Conservation (phyloP, 2,888 invertebrate species). For the Eupithecia centaureata region DNA sequence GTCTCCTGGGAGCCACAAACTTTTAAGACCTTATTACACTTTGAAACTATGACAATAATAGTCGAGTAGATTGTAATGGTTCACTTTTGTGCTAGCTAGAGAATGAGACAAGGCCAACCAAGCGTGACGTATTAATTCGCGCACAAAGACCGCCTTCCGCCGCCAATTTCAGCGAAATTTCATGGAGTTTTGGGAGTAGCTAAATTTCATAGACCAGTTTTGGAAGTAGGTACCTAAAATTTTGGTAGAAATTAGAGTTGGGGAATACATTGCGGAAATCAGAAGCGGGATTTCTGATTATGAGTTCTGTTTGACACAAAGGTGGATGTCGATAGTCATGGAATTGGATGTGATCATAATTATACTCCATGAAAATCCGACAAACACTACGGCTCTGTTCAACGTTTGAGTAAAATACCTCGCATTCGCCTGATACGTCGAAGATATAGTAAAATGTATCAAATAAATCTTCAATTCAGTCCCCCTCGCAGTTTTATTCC, state of each 20-base stretch:
- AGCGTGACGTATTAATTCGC: slow-evolving; percentile 44
- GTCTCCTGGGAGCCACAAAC: slow-evolving; percentile 22
- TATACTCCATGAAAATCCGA: not conserved
- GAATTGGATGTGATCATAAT: not conserved
- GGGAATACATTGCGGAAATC: slow-evolving; percentile 20
- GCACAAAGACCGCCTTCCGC: slow-evolving; percentile 41
- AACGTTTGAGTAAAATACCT: not conserved
- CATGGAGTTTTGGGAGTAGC: slow-evolving; percentile 28
- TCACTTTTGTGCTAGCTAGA: slow-evolving; percentile 41
- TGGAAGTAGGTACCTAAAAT: slow-evolving; percentile 39
- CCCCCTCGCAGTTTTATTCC: slow-evolving; percentile 43
- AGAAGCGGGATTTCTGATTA: slow-evolving; percentile 14
- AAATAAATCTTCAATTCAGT: not conserved
- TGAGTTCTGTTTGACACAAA: not conserved
- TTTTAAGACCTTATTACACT: slow-evolving; percentile 39
- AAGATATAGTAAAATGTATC: not conserved
- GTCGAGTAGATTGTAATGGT: slow-evolving; percentile 37
- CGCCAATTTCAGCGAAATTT: slow-evolving; percentile 44
- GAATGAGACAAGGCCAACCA: slow-evolving; percentile 41
- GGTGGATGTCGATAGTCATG: not conserved
- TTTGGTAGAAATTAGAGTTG: slow-evolving; percentile 32
- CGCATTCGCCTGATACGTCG: not conserved
- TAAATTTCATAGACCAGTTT: slow-evolving; percentile 34
- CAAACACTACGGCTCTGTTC: not conserved
- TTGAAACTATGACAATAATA: slow-evolving; percentile 43